Base-by-base conservation (phyloP, 2,888 invertebrate genomes). In the Lepidonotus clava region DNA sequence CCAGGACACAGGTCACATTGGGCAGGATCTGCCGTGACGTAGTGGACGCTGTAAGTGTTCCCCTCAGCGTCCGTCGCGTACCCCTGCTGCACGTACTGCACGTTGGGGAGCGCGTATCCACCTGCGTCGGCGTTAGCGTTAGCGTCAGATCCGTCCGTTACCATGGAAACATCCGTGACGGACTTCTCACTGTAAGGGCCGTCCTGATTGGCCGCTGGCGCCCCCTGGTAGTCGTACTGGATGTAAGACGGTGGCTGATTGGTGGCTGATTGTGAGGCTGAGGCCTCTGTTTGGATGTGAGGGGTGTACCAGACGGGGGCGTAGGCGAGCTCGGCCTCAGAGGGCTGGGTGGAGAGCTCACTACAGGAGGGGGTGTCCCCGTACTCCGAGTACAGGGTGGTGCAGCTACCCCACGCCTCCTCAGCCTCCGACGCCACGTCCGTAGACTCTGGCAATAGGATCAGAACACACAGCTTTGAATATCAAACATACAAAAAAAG, bases 251-350 rank as follows among this genome's bases (percentile, higher is more conserved):
- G 11, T 24, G 24, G 24, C n/a, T n/a, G 24, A n/a, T n/a, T 11
- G 24, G n/a, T 32, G 2, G 5, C 28, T 24, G n/a, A n/a, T n/a
- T n/a, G n/a, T n/a, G n/a, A n/a, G n/a, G n/a, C n/a, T n/a, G n/a
- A n/a, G n/a, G n/a, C n/a, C n/a, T n/a, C n/a, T n/a, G 21, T 61
- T 1, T 61, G 28, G 24, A 61, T 18, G 61, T 61, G 61, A 14
- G 61, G 28, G 61, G 61, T 61, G 61, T 61, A 61, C 61, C 61
- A 61, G n/a, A 61, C 28, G 4, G 61, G 61, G 28, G 61, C 61
- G 24, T 61, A 61, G 61, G 61, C 61, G 5, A 61, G 61, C 28
- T 61, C 61, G 11, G 61, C 61, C 28, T 61, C 61, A 28, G 61
- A 61, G 11, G 61, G 61, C 11, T 61, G 21, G 24, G n/a, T 11